Evolutionary conservation across 2,797 vertebrate genomes (phyloP), one percentile per base, ranked within the genome.

Genomic region (Chromis chromis): DNA sequence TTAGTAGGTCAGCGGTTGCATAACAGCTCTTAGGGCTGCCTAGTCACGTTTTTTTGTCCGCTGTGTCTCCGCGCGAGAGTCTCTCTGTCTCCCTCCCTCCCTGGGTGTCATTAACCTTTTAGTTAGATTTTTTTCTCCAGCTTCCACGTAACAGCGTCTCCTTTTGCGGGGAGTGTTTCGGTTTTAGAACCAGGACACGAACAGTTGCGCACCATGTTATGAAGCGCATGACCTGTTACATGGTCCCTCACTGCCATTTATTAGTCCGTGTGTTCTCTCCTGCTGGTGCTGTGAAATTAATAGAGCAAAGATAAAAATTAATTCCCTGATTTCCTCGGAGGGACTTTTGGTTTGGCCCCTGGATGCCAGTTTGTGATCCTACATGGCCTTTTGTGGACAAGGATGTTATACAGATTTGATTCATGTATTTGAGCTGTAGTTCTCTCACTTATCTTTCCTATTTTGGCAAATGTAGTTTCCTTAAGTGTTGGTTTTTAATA

Each of bases 1-100:
- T 95, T 95, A 95, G 94, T 95, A 94, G 94, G 94, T 95, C 94
- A 95, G 91, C 81, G 86, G 94, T 95, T 95, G 94, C 94, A 85
- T 95, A 95, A 95, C 94, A 94, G 89, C 90, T 85, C 92, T 89
- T 89, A 77, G 88, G 33, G 92, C 90, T 94, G 93, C 94, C 91
- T 91, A 74, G 93, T 94, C 94, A 95, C 94, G 93, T 93, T 94
- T 25, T 25, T 88, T 77, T 91, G 88, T 91, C 87, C 90, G 81
- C 86, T 76, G 77, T 90, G 76, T 86, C 82, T 85, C 81, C 78
- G 70, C 77, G 72, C 75, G 46, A 83, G 77, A 61, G 40, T 48
- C 56, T 78, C 70, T 53, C 63, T 58, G 72, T 54, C 57, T 16
- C 72, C 60, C 31, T 48, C 66, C n/a, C 17, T 33, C 53, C 44